Evolutionary conservation across 2,797 vertebrate species (phyloP), one percentile per base, ranked within the genome.

Genomic region (Heteromormyrus szaboi): DNA sequence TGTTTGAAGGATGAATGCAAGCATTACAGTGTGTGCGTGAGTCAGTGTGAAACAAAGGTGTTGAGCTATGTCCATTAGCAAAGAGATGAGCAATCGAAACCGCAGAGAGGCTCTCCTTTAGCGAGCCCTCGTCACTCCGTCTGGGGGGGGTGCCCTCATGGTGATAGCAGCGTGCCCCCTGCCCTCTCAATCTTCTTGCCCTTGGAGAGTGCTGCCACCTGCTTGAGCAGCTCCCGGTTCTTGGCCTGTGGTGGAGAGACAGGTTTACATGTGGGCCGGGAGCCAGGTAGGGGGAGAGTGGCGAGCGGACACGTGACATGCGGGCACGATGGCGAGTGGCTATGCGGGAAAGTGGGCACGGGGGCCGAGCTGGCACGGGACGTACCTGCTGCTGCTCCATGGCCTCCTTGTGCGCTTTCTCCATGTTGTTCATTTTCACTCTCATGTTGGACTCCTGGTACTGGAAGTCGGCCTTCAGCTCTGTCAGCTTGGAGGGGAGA

Each of bases 381-480:
- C 89, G 87, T 94, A 99, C 99, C 97, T 99, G 98, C 92, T 99
- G 96, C 89, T 97, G 97, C 94, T 99, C 99, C 95, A 99, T 98
- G 86, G 97, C 91, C 93, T 99, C 99, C 93, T 99, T 99, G 94
- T 99, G 99, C 22, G 97, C 95, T 91, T 99, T 99, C 91, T 99
- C 99, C 98, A 99, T 99, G 94, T 98, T 98, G 94, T 99, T 99
- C 99, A 99, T 99, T 93, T 99, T 99, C 81, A 98, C 96, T 94
- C 99, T 97, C 96, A 99, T 97, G 91, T 99, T 99, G 90, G 97
- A 98, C 90, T 99, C 99, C 93, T 99, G 99, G 93, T 99, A 99
- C 93, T 99, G 98, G 93, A 99, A 99, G 92, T 99, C 99, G 51
- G 98, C 99, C 93, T 99, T 99, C 88, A 99, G 90, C 92, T 99